Evolutionary conservation across 2,888 invertebrate genomes (phyloP).

Genomic region (Drosophila hamatofila): DNA sequence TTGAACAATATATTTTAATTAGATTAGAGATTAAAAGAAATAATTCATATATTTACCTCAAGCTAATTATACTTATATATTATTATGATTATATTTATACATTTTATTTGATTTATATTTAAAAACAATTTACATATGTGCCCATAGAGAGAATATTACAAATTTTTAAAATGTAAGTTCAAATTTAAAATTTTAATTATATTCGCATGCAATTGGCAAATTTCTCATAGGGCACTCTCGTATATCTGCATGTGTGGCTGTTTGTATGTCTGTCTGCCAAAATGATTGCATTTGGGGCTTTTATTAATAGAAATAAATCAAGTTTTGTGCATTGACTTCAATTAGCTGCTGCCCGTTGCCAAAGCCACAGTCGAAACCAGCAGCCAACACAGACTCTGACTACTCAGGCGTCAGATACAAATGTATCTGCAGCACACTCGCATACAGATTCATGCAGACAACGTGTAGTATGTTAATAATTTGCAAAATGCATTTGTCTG

Average conservation of each 20-base stretch:
- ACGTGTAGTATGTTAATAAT: conserved; percentile 74
- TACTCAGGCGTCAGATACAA: conserved; percentile 70
- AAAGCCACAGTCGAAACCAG: conserved; percentile 37
- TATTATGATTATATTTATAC: background rate
- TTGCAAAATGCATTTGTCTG: conserved; percentile 82
- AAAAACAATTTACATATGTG: background rate
- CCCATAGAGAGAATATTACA: no score
- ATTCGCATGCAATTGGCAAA: background rate
- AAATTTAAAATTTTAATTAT: no score
- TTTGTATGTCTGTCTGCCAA: conserved; percentile 11
- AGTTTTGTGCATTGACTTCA: conserved; percentile 80
- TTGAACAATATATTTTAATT: background rate
- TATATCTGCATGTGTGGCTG: background rate
- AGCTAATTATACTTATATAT: background rate
- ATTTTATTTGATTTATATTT: no score
- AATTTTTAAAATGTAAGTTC: no score
- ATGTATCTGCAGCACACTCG: conserved; percentile 59
- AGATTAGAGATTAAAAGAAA: background rate
- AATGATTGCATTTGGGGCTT: conserved; percentile 63
- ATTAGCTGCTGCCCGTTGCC: conserved; percentile 69
- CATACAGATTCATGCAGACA: conserved; percentile 11
- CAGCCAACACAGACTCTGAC: conserved; percentile 48
- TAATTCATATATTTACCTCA: background rate
- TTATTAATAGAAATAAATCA: conserved; percentile 81
- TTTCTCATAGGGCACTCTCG: conserved; percentile 45